Base-by-base conservation (phyloP, 23 tunicate genomes). In the Trididemnum clinides region DNA sequence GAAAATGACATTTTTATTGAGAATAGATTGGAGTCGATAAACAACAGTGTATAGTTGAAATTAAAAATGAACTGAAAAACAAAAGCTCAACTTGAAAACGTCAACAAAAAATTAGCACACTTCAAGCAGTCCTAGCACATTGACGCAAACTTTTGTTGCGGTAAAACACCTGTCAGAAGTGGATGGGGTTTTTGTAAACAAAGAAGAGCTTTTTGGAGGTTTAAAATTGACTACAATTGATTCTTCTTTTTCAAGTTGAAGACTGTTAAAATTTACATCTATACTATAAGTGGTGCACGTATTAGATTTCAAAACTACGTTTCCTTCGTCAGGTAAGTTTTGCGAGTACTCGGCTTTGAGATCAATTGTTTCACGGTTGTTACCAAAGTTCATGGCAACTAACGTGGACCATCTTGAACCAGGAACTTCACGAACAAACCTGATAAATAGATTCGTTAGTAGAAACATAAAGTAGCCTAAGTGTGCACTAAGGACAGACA, bases 391-490 rank as follows among this genome's bases (percentile, higher is more conserved):
- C 20, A 91, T 86, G 7, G 70, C 73, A 0, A 91, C 64, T 30
- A 91, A 65, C 15, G 37, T 80, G 0, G 96, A 86, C 20, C 39
- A 49, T 32, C 12, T 28, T 2, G 80, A 50, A 23, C 96, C 96
- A 2, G 90, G 75, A 58, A 91, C 28, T 74, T 91, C 96, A 4
- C 96, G 77, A 18, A 91, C 90, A 34, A 32, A 91, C 65, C 96
- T 91, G 83, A n/a, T n/a, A n/a, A n/a, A n/a, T n/a, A n/a, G n/a
- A n/a, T n/a, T n/a, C n/a, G n/a, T n/a, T n/a, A n/a, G n/a, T n/a
- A n/a, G n/a, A n/a, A n/a, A n/a, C n/a, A n/a, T n/a, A n/a, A n/a
- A n/a, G n/a, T n/a, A n/a, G n/a, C n/a, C n/a, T n/a, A n/a, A n/a
- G n/a, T n/a, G n/a, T n/a, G n/a, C n/a, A n/a, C n/a, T n/a, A n/a